Percentiles rank a stretch among this genome's conserved stretches.
phyloP scores from a whole-genome alignment of 2,888 invertebrate species.

The Tenthredo distinguenda region DNA sequence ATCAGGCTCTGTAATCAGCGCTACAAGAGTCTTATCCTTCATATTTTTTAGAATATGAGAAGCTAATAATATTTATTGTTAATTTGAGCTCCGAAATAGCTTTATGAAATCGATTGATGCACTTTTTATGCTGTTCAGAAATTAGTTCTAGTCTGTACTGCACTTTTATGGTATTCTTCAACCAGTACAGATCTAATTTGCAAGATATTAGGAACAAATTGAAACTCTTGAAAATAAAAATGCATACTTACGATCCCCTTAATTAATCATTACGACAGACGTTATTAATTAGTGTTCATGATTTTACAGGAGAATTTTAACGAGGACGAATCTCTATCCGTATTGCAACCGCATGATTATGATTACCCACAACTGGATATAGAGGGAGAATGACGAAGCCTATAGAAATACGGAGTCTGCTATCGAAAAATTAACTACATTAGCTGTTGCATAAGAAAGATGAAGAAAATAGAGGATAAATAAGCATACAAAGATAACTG shows the following conservation, averaged over 20 bases:
- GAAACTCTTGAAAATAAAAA: not conserved
- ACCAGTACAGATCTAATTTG: not conserved
- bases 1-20: not conserved
- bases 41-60: not conserved
- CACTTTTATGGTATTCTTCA: not conserved
- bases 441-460: not conserved
- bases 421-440: not conserved
- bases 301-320: slow-evolving; percentile 71
- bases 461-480: not conserved
- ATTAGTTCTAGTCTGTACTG: not conserved
- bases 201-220: not conserved
- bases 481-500: not conserved
- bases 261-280: no score
- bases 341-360: slow-evolving; percentile 66
- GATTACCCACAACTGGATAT: slow-evolving; percentile 70
- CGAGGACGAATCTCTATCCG: slow-evolving; percentile 69
- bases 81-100: not conserved
- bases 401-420: not conserved
- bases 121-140: not conserved
- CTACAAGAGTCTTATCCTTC: not conserved
- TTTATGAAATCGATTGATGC: not conserved
- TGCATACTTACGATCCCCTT: no score
- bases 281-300: no score
- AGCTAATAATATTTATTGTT: not conserved
- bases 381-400: slow-evolving; percentile 64